Evolutionary conservation across 2,888 invertebrate species (phyloP).

Genomic region (Notodonta ziczac): DNA sequence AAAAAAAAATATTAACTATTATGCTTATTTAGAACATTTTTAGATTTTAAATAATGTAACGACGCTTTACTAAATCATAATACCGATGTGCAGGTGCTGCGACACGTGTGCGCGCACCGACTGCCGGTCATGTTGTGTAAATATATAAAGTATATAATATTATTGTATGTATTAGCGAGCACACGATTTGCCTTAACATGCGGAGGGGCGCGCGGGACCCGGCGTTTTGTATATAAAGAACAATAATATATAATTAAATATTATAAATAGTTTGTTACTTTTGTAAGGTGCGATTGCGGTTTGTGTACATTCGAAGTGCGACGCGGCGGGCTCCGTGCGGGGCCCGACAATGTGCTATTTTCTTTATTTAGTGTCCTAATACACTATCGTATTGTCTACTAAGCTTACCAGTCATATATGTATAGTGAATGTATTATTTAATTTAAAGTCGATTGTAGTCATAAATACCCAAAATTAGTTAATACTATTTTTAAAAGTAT

Average conservation of each 20-base stretch:
- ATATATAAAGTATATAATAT: slow-evolving; percentile 68
- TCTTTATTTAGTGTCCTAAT: slow-evolving; percentile 78
- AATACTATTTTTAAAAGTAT: slow-evolving; percentile 73
- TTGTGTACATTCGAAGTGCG: slow-evolving; percentile 67
- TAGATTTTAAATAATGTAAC: slow-evolving; percentile 61
- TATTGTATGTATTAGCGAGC: slow-evolving; percentile 67
- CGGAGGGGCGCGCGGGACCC: slow-evolving; percentile 67
- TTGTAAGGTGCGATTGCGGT: slow-evolving; percentile 75
- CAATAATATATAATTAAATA: slow-evolving; percentile 71
- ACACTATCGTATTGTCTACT: slow-evolving; percentile 78
- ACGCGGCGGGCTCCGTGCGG: slow-evolving; percentile 47
- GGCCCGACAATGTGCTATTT: slow-evolving; percentile 72
- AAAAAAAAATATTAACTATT: slow-evolving; percentile 33
- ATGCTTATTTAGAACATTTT: slow-evolving; percentile 52
- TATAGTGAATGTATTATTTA: slow-evolving; percentile 81
- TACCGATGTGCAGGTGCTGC: slow-evolving; percentile 70
- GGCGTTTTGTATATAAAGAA: slow-evolving; percentile 78
- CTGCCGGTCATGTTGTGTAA: slow-evolving; percentile 78
- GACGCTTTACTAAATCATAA: slow-evolving; percentile 72
- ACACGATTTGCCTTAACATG: slow-evolving; percentile 69
- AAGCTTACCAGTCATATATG: slow-evolving; percentile 84
- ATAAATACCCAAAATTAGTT: slow-evolving; percentile 85
- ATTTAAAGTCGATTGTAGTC: slow-evolving; percentile 83
- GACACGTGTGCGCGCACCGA: slow-evolving; percentile 53
- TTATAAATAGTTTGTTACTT: slow-evolving; percentile 79